Conservation (phyloP, 2,113 vertebrate species). For the Phainopepla nitens region DNA sequence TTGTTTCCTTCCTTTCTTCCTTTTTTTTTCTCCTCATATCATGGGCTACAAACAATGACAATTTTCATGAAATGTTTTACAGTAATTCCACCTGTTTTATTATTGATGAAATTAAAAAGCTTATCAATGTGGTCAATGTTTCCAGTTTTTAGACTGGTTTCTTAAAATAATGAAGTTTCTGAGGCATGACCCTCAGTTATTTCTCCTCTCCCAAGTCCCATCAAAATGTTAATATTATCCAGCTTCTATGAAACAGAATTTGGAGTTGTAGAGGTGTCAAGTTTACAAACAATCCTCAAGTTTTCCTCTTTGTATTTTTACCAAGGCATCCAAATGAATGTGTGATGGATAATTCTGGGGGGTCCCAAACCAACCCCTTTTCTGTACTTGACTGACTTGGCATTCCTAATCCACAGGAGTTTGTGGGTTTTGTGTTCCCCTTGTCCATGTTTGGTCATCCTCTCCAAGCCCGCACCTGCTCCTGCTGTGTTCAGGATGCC, state of each 20-base stretch:
- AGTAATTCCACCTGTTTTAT: not conserved
- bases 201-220: not conserved
- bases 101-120: not conserved
- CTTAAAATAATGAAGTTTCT: not conserved
- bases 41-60: not conserved
- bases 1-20: not conserved
- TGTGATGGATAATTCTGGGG: not conserved
- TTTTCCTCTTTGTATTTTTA: not conserved
- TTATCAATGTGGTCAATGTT: not conserved
- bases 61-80: not conserved
- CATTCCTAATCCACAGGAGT: not conserved
- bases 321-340: not conserved
- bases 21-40: not conserved
- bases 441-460: not conserved
- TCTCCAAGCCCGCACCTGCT: not conserved
- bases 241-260: not conserved
- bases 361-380: not conserved
- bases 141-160: not conserved
- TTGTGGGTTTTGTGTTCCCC: rapidly evolving
- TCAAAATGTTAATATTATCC: not conserved
- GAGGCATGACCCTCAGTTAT: not conserved
- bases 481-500: not conserved
- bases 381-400: not conserved
- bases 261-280: not conserved
- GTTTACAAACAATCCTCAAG: not conserved